Base-by-base conservation (phyloP, 2,888 invertebrate genomes). In the Thera britannica region DNA sequence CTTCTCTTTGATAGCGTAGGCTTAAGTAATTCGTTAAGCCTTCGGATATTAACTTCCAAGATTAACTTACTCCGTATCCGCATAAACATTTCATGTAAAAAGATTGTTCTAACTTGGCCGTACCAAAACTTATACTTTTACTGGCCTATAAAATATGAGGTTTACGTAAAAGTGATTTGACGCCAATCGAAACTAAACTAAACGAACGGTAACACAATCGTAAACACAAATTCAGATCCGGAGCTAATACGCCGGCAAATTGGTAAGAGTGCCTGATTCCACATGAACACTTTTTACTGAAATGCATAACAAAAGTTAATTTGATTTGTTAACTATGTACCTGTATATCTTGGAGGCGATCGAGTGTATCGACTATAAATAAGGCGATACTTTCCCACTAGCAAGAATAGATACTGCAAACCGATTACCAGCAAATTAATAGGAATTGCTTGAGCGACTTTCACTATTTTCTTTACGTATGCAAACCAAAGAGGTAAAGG, bases 231-330 rank as follows among this genome's bases (percentile, higher is more conserved):
- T 78, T 73, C 73, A 74, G 77, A 80, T 82, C 81, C 82, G 80
- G 67, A 75, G 78, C 80, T 87, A 88, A 88, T 82, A 78, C 78
- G 79, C 80, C 85, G 81, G 75, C 72, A 86, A 89, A 89, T 88
- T 86, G 85, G 84, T 85, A 85, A 86, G 80, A 87, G 83, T 79
- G 76, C 8, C 75, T 77, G 77, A 81, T 77, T 79, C 74, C 78
- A 77, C 81, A 80, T 80, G 79, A 80, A 79, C 71, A 79, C 73
- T 83, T 83, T 85, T 83, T 76, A 79, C 70, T 62, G 34, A 71
- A 71, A 82, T 76, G 82, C 78, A 77, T 80, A 81, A 81, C 77
- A 81, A 75, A 79, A 78, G 78, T 75, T 72, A 77, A 75, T 77
- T 76, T 77, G 70, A 80, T 79, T 79, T 75, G 73, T 71, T 72